These are phyloP conservation scores for Adineta ricciae DNA, from an alignment of 2,888 invertebrate species.

Conservation along the genomic window DNA sequence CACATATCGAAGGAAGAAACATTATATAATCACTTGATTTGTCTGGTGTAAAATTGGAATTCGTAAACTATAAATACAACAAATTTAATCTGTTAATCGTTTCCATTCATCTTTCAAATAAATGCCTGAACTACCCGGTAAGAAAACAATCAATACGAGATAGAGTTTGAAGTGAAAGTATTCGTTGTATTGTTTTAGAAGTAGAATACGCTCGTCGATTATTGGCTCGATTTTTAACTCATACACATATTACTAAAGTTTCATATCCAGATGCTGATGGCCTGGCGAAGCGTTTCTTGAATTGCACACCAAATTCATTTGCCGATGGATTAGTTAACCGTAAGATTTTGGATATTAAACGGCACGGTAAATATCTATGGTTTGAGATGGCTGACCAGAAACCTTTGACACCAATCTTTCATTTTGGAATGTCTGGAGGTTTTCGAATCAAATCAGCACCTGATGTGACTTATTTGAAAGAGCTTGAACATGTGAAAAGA, in stretches of 20 bases:
- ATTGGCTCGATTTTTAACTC: not conserved
- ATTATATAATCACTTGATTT: not conserved
- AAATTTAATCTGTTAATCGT: not conserved
- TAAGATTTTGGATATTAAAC: not conserved
- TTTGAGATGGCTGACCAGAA: not conserved
- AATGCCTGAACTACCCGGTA: not conserved
- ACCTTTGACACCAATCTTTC: not conserved
- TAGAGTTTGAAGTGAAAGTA: no score
- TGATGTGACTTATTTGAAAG: not conserved
- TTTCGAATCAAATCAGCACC: not conserved
- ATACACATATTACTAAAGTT: not conserved
- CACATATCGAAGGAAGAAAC: no score
- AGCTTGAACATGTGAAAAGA: not conserved
- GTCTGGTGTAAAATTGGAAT: no score
- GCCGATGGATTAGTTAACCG: not conserved
- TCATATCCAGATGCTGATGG: not conserved
- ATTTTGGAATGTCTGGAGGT: slow-evolving; percentile 20
- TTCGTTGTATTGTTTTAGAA: not conserved
- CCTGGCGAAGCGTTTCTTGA: not conserved
- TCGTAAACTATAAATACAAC: no score
- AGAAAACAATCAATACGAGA: not conserved
- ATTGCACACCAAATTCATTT: not conserved
- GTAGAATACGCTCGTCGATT: not conserved
- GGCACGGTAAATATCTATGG: slow-evolving; percentile 19
- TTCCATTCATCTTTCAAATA: not conserved